Conservation (phyloP, 1,140 invertebrate species). For the Sitobion miscanthi region DNA sequence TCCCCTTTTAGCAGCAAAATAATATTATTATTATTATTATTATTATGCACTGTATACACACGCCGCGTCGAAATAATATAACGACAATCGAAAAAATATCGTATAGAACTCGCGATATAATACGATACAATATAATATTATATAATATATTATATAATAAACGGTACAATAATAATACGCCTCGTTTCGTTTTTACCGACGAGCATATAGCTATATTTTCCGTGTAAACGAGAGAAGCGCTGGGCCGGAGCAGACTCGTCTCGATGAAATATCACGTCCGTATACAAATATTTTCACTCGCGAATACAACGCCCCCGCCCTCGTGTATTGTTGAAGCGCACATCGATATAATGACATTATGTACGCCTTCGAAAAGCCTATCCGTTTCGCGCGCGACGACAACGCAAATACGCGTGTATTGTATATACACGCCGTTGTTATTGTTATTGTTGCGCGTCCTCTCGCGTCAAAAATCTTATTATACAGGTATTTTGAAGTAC, state of each 20-base stretch:
- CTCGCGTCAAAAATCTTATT: slow-evolving; percentile 9
- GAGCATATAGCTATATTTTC: background rate
- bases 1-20: background rate
- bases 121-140: background rate
- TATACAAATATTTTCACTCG: slow-evolving; percentile 6
- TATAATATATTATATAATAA: background rate
- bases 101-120: background rate
- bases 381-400: background rate
- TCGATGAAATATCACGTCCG: background rate
- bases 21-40: too few relatives aligned
- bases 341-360: background rate
- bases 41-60: background rate
- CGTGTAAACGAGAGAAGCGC: background rate
- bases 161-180: background rate
- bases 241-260: background rate
- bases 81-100: background rate
- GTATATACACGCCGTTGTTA: background rate
- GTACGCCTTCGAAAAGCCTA: background rate
- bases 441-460: background rate
- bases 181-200: background rate
- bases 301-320: background rate
- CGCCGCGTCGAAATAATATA: background rate
- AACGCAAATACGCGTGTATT: background rate
- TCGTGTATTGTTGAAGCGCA: background rate
- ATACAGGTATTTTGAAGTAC: background rate